Conservation (phyloP, 1,140 invertebrate genomes). For the Amyelois transitella region DNA sequence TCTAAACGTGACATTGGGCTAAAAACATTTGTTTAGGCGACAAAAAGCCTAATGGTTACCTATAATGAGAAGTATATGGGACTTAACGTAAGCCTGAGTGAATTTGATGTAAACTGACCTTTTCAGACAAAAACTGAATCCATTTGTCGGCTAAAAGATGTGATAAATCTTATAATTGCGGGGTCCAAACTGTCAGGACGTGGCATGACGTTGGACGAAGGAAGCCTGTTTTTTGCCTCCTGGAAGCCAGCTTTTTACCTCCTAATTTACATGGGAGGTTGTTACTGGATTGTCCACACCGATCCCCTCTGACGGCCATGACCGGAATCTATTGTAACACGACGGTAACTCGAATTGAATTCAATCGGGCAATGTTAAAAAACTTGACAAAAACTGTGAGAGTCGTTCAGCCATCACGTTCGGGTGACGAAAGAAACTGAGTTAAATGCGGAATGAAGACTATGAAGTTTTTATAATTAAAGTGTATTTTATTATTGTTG, state of each 20-base stretch:
- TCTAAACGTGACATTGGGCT: no score
- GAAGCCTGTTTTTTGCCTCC: slow-evolving; percentile 6
- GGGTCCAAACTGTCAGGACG: not conserved
- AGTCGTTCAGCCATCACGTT: slow-evolving; percentile 37
- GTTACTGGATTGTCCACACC: slow-evolving; percentile 32
- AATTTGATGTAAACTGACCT: not conserved
- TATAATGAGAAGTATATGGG: not conserved
- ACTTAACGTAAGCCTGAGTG: not conserved
- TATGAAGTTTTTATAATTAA: no score
- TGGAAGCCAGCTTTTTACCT: not conserved
- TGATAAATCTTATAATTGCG: slow-evolving; percentile 8
- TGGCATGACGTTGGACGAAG: not conserved
- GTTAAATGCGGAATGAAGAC: slow-evolving; percentile 20
- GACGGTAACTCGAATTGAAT: slow-evolving; percentile 43
- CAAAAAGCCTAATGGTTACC: not conserved
- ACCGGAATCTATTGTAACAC: slow-evolving; percentile 38
- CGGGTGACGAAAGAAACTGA: slow-evolving; percentile 37
- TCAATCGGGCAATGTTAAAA: slow-evolving; percentile 49
- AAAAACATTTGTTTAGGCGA: no score
- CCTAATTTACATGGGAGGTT: slow-evolving; percentile 31
- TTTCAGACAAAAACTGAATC: slow-evolving; percentile 12
- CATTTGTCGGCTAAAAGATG: slow-evolving; percentile 5
- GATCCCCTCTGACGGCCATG: slow-evolving; percentile 36
- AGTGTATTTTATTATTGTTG: no score
- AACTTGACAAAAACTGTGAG: slow-evolving; percentile 49